Conservation (phyloP, 2,797 vertebrate genomes). For the Oreochromis grahami region DNA sequence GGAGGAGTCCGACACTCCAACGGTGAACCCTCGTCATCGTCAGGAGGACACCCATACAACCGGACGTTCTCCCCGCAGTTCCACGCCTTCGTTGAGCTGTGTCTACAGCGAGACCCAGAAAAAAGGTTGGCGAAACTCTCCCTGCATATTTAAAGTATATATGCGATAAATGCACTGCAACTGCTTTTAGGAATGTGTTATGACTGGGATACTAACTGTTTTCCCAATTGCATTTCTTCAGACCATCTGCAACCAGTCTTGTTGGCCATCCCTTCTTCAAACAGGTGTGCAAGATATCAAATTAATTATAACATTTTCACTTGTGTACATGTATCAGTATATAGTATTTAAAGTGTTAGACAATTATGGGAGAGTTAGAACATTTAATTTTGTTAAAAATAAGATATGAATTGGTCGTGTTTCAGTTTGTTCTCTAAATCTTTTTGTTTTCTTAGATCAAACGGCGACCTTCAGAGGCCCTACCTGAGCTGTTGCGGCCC, state of each 20-base stretch:
- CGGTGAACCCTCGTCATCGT: constrained; percentile 79
- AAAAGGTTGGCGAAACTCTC: constrained; percentile 75
- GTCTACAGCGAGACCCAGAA: constrained; percentile 91
- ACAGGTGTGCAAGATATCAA: constrained; percentile 79
- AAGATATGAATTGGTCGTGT: neutral
- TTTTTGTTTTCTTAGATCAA: constrained; percentile 81
- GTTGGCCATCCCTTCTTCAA: constrained; percentile 95
- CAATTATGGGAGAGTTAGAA: neutral
- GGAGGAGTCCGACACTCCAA: constrained; percentile 82
- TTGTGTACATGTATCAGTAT: neutral
- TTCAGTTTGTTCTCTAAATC: neutral
- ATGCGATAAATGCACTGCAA: rapidly evolving
- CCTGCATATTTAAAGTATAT: neutral
- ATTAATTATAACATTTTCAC: neutral
- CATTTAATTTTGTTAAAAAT: neutral
- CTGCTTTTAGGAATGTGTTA: neutral
- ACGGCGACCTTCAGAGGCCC: constrained; percentile 86
- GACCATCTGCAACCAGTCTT: constrained; percentile 87
- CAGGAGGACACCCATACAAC: constrained; percentile 86
- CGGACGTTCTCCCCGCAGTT: constrained; percentile 92
- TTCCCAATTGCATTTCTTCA: constrained; percentile 41
- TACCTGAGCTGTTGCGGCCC: constrained; percentile 89
- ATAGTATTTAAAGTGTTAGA: neutral
- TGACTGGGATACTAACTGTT: neutral
- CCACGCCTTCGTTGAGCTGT: constrained; percentile 93